Conservation (phyloP, 2,113 vertebrate genomes). For the Camelus dromedarius region DNA sequence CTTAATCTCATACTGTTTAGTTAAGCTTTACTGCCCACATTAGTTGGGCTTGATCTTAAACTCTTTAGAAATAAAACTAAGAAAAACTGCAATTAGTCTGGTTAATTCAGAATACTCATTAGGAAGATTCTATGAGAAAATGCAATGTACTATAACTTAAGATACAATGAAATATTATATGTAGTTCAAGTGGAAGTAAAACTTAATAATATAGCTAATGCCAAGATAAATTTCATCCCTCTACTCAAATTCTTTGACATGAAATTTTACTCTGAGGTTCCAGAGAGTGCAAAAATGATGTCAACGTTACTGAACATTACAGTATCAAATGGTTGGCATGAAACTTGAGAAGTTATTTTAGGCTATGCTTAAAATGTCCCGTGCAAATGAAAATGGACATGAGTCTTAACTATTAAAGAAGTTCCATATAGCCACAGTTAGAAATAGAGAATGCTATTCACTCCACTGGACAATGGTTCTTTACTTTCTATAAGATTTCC, state of each 20-base stretch:
- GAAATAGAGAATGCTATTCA: not conserved
- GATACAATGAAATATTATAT: conserved; percentile 70
- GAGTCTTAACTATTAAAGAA: conserved; percentile 2
- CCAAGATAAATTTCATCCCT: conserved; percentile 65
- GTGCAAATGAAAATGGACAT: conserved; percentile 4
- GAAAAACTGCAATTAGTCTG: conserved; percentile 77
- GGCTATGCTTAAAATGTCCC: not conserved
- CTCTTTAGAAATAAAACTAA: conserved; percentile 79
- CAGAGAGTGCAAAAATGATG: not conserved
- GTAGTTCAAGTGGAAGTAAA: conserved; percentile 79
- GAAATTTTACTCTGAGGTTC: conserved; percentile 3
- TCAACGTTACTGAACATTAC: conserved; percentile 1
- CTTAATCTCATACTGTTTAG: conserved; percentile 83
- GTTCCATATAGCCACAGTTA: not conserved
- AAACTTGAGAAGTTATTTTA: conserved; percentile 61
- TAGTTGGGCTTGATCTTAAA: conserved; percentile 84
- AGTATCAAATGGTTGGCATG: not conserved
- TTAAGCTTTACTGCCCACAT: conserved; percentile 78
- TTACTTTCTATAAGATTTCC: not conserved
- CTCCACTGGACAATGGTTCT: not conserved
- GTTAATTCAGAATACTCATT: conserved; percentile 85
- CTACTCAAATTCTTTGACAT: conserved; percentile 48
- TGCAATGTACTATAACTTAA: conserved; percentile 64
- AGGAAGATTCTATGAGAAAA: conserved; percentile 76
- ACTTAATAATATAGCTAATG: conserved; percentile 64